Conservation (phyloP, 2,888 invertebrate genomes). For the Eulithis prunata region DNA sequence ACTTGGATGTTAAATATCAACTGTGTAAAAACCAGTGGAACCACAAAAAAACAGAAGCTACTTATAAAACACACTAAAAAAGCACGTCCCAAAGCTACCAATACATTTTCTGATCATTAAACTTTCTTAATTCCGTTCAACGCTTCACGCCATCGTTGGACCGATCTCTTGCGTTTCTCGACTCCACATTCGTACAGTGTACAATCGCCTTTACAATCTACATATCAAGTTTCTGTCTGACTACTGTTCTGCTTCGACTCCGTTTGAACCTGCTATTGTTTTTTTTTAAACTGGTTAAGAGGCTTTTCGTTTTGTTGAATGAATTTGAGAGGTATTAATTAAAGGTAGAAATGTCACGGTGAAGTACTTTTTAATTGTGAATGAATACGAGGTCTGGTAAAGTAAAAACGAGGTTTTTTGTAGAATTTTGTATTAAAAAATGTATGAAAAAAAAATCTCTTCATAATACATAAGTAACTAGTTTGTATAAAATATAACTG, state of each 20-base stretch:
- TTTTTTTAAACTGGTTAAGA: slow-evolving; percentile 21
- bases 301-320: slow-evolving; percentile 25
- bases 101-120: slow-evolving; percentile 23
- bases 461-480: too few relatives aligned
- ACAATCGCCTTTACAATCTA: slow-evolving; percentile 63
- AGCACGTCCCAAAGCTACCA: background rate
- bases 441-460: background rate
- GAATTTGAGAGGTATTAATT: slow-evolving; percentile 42
- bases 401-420: background rate
- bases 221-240: slow-evolving; percentile 70
- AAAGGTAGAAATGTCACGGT: slow-evolving; percentile 36
- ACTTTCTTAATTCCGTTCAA: slow-evolving; percentile 25
- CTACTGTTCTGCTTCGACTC: slow-evolving; percentile 69
- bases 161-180: slow-evolving; percentile 30
- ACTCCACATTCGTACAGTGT: slow-evolving; percentile 45
- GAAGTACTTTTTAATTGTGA: background rate
- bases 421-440: background rate
- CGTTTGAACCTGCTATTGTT: slow-evolving; percentile 38
- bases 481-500: too few relatives aligned
- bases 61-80: background rate
- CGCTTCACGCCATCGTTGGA: slow-evolving; percentile 30
- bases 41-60: background rate
- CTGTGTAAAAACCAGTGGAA: background rate
- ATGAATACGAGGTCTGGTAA: background rate
- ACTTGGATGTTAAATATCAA: too few relatives aligned